Evolutionary conservation across 2,888 invertebrate genomes (phyloP).

Genomic region (Hypomecis punctinalis): DNA sequence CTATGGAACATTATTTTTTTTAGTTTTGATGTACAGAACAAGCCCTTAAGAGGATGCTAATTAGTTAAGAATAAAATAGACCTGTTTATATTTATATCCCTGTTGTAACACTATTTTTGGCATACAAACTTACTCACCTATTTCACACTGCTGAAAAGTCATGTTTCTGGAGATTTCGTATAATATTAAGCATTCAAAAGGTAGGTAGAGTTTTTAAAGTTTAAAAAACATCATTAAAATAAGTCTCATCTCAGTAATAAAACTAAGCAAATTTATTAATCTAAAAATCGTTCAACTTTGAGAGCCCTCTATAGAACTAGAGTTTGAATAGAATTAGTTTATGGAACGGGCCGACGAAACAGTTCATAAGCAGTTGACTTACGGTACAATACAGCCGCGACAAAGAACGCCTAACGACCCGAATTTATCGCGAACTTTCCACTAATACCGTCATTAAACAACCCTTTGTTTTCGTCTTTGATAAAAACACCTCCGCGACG

Average conservation of each 20-base stretch:
- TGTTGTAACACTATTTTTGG: no score
- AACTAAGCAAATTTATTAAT: neutral
- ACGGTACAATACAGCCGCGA: slow-evolving; percentile 74
- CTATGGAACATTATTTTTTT: no score
- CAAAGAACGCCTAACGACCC: slow-evolving; percentile 80
- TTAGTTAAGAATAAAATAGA: no score
- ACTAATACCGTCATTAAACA: slow-evolving; percentile 83
- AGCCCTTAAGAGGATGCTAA: no score
- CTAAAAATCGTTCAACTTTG: neutral
- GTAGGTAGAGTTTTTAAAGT: no score
- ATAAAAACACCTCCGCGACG: slow-evolving; percentile 77
- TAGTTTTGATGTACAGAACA: no score
- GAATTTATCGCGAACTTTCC: slow-evolving; percentile 83
- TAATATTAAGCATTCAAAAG: no score
- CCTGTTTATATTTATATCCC: no score
- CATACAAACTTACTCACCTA: no score
- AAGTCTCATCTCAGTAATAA: neutral
- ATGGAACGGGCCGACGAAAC: slow-evolving; percentile 54
- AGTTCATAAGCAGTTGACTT: slow-evolving; percentile 66
- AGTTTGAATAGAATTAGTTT: slow-evolving; percentile 55
- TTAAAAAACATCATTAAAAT: no score
- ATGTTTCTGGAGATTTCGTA: no score
- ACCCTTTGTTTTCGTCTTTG: slow-evolving; percentile 81
- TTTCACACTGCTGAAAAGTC: no score
- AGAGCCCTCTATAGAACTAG: slow-evolving; percentile 24